A percentile compares a stretch with the other conserved stretches of the same genome.
Conservation (phyloP, 1,140 invertebrate species). For the Bombus confusus region DNA sequence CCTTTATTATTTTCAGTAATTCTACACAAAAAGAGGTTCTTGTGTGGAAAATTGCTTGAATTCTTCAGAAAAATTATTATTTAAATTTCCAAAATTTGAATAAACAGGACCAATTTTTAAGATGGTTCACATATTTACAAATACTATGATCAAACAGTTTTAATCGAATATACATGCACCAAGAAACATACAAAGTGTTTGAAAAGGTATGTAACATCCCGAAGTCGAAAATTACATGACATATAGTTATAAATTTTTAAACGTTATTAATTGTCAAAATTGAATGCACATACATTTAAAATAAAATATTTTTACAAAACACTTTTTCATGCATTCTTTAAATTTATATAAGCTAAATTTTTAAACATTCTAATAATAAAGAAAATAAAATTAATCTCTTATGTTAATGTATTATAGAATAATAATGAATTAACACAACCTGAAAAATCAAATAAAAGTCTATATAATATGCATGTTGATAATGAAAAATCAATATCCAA, state of each 20-base stretch:
- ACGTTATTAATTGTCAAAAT: conserved; percentile 28
- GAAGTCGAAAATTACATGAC: conserved; percentile 24
- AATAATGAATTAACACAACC: background rate
- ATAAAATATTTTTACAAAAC: background rate
- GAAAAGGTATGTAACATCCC: conserved; percentile 45
- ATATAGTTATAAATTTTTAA: conserved; percentile 24
- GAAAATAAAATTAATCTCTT: background rate
- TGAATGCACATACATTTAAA: conserved; percentile 9
- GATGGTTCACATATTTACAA: conserved; percentile 21
- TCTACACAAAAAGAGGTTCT: conserved; percentile 37
- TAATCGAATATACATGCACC: conserved; percentile 28
- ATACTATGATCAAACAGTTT: conserved; percentile 31
- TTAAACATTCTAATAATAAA: background rate
- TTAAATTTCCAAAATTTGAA: conserved; percentile 14
- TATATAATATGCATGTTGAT: background rate
- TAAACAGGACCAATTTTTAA: conserved; percentile 25
- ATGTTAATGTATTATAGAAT: background rate
- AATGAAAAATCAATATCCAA: background rate
- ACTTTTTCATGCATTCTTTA: background rate
- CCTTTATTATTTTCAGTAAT: conserved; percentile 49
- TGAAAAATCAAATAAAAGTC: background rate
- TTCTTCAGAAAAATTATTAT: conserved; percentile 31
- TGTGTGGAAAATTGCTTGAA: conserved; percentile 34
- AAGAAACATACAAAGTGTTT: conserved; percentile 37
- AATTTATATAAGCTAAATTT: background rate